These are phyloP conservation scores for Pimpla rufipes DNA, from an alignment of 2,888 invertebrate genomes.

Conservation along the genomic window DNA sequence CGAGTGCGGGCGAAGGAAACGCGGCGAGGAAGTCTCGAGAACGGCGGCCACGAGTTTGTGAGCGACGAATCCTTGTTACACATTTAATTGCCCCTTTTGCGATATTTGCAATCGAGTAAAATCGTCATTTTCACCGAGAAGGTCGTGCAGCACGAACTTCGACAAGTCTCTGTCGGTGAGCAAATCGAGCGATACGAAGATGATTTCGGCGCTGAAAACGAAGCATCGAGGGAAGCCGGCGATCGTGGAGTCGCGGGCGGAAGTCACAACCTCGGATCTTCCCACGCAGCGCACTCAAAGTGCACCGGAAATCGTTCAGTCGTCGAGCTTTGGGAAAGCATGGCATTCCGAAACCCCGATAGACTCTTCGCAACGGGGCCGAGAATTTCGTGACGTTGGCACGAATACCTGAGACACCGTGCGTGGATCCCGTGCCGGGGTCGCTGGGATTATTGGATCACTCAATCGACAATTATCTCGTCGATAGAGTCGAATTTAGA, in stretches of 20 bases:
- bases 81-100: neutral
- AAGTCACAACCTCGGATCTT: neutral
- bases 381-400: conserved; percentile 63
- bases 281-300: conserved; percentile 66
- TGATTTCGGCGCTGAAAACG: conserved; percentile 60
- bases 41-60: conserved; percentile 55
- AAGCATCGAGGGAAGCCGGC: conserved; percentile 57
- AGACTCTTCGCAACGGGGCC: conserved; percentile 50
- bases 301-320: conserved; percentile 72
- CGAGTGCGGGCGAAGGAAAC: conserved; percentile 64
- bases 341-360: conserved; percentile 46
- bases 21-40: conserved; percentile 55
- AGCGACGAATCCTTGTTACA: conserved; percentile 15
- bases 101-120: conserved; percentile 16
- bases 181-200: conserved; percentile 66
- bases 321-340: conserved; percentile 60
- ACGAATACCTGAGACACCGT: conserved; percentile 67
- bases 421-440: conserved; percentile 29
- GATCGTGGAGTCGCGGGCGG: conserved; percentile 24
- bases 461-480: neutral
- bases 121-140: neutral
- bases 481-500: neutral
- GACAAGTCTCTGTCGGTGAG: conserved; percentile 37
- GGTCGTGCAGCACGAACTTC: conserved; percentile 43
- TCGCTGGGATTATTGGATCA: neutral